Base-by-base conservation (phyloP, 2,797 vertebrate genomes). In the Crocidura indochinensis region DNA sequence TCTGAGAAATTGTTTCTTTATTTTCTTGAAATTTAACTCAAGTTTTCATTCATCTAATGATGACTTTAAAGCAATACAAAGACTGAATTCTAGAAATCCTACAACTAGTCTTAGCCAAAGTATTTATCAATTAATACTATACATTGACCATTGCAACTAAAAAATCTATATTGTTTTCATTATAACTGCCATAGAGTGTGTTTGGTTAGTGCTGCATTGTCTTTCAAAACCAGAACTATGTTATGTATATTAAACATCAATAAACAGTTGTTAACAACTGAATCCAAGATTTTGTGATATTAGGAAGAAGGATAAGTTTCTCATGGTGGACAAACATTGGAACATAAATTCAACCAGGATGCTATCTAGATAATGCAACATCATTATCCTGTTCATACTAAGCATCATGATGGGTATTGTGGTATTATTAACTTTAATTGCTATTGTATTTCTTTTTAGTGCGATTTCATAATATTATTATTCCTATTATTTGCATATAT, bases 401-500 rank as follows among this genome's bases (percentile, higher is more conserved):
- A 8, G 15, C 8, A 2, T 69, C 24, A 6, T 46, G 2, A 4
- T 65, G 51, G 53, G 14, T 31, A n/a, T 38, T 14, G 49, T 15
- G 26, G 12, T 1, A 15, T 19, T 87, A n/a, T 11, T 72, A 0
- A 24, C 72, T 10, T 71, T 31, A 0, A 62, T 31, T 87, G 24
- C 27, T 27, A 24, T 2, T 84, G 1, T n/a, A n/a, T 38, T 68
- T 8, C 8, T 27, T 88, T 65, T 24, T 4, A 65, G 64, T 69
- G 11, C 11, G 67, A 84, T 83, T 91, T 26, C 62, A 19, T 90
- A 72, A 82, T 29, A 73, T 47, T 69, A 60, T 17, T 51, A 29
- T 15, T 47, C 44, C 51, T 26, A 27, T 65, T 29, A 8, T 93
- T 12, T 26, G 20, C 46, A 19, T 65, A n/a, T 69, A 19, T 64